Conservation (phyloP, 2,888 invertebrate species). For the Clivina fossor region DNA sequence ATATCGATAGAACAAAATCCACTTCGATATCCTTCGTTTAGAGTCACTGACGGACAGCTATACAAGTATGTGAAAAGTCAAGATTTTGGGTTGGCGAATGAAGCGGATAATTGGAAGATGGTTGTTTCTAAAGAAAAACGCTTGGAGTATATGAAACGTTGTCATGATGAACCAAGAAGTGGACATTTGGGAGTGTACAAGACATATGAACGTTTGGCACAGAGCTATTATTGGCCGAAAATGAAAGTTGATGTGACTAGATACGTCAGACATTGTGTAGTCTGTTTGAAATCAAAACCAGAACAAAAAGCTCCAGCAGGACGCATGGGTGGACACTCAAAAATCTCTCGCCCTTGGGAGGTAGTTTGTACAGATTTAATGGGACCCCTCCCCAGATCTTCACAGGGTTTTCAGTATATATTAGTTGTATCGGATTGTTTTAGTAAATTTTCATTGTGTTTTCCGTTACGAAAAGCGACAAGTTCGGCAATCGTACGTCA, state of each 20-base stretch:
- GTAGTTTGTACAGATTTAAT: conserved; percentile 36
- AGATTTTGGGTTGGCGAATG: conserved; percentile 14
- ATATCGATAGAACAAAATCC: conserved; percentile 15
- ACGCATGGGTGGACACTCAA: conserved; percentile 37
- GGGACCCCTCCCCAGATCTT: conserved; percentile 38
- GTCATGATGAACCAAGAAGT: conserved; percentile 40
- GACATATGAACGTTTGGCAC: conserved; percentile 35
- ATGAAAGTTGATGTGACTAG: conserved; percentile 38
- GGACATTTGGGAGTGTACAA: conserved; percentile 42
- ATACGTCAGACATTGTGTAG: conserved; percentile 39
- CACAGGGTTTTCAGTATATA: conserved; percentile 32
- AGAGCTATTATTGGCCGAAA: conserved; percentile 43
- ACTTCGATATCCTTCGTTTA: conserved; percentile 30
- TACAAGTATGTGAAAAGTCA: conserved; percentile 27
- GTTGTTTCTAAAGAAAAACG: conserved; percentile 35
- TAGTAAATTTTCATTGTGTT: conserved; percentile 36
- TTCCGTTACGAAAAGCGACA: conserved; percentile 34
- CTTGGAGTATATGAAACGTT: conserved; percentile 28
- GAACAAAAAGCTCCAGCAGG: conserved; percentile 37
- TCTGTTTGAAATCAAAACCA: conserved; percentile 40
- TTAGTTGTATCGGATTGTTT: conserved; percentile 37
- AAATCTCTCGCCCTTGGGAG: conserved; percentile 36
- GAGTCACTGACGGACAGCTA: conserved; percentile 12
- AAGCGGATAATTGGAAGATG: conserved; percentile 36
- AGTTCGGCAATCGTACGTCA: conserved; percentile 15